Evolutionary conservation across 2,113 vertebrate genomes (phyloP), one percentile per base, ranked within the genome.

Genomic region (Ramphastos sulfuratus): DNA sequence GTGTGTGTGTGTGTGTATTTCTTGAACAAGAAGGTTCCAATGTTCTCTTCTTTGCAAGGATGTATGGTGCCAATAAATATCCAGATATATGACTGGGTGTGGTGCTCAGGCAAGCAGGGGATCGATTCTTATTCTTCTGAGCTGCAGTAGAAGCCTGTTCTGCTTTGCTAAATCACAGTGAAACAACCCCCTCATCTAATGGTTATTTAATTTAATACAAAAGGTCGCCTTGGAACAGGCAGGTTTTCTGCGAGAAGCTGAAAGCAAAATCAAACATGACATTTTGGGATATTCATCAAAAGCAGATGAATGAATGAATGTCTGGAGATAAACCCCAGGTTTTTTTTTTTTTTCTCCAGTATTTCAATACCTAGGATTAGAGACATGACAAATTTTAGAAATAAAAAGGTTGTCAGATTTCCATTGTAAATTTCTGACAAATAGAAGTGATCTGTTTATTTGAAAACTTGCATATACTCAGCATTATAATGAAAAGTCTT

Each of bases 201-300:
- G 50, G 78, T 73, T 89, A 87, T 76, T 95, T 89, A 82, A 92
- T 82, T 91, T 84, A 70, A 87, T 85, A 42, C 55, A 87, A 50
- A 71, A 82, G 50, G 60, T 92, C 50, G 65, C 44, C 39, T 75
- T 79, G 80, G 63, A 92, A 72, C 39, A 92, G 64, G 66, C 44
- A 89, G 65, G 52, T 90, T 87, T 93, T 90, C 44, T 80, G 33
- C 17, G 55, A 86, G 92, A 89, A 69, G 56, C 76, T 59, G 61
- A 89, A 83, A 72, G 84, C 58, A 60, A 85, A 94, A 72, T 82
- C 74, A 69, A 78, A 81, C 21, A 73, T 87, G 70, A 80, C 69
- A 82, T 71, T 39, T 88, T 71, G 27, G 44, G 19, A 56, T 82
- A 56, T 56, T 35, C 60, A 54, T 67, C 48, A 87, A 87, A 48